Evolutionary conservation across 1,140 invertebrate species (phyloP), one percentile per base, ranked within the genome.

Genomic region (Brachionus angularis): DNA sequence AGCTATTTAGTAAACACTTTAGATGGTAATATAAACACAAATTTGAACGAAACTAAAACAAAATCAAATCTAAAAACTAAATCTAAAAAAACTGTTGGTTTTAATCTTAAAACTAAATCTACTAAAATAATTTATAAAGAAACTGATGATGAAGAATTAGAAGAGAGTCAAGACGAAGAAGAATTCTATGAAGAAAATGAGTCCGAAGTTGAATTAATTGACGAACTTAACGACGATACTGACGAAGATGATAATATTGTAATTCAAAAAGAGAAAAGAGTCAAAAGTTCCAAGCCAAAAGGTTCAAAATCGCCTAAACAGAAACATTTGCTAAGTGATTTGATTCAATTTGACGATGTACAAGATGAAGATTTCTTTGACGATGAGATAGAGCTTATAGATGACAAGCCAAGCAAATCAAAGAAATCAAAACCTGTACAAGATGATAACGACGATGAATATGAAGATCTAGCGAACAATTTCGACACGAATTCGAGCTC

Each of bases 201-300:
- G 5, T 39, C 33, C 8, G 53, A 39, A 58, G 36, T 16, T 36
- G 62, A 67, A 23, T 18, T 67, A 14, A 67, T 67, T 29, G 42
- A 47, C 23, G 62, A 67, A 7, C 25, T 67, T 12, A 46, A 46
- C 21, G 62, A 67, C 23, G 29, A 47, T 50, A 62, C 50, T 3
- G 69, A 62, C 31, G 69, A 71, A 42, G 69, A 58, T 42, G 69
- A 58, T 42, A 62, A 58, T 42, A 33, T 71, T 34, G 69, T 71
- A 31, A 16, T 62, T 2, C 27, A 53, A 8, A 33, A 21, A 36
- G 50, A 71, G 25, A 42, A 31, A n/a, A 58, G 5, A n/a, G n/a
- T n/a, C n/a, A n/a, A n/a, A n/a, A n/a, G n/a, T n/a, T n/a, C n/a
- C n/a, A n/a, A n/a, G n/a, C n/a, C n/a, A n/a, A n/a, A n/a, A n/a